Evolutionary conservation across 2,888 invertebrate species (phyloP), one percentile per base, ranked within the genome.

Genomic region (Sminthurinus aureus): DNA sequence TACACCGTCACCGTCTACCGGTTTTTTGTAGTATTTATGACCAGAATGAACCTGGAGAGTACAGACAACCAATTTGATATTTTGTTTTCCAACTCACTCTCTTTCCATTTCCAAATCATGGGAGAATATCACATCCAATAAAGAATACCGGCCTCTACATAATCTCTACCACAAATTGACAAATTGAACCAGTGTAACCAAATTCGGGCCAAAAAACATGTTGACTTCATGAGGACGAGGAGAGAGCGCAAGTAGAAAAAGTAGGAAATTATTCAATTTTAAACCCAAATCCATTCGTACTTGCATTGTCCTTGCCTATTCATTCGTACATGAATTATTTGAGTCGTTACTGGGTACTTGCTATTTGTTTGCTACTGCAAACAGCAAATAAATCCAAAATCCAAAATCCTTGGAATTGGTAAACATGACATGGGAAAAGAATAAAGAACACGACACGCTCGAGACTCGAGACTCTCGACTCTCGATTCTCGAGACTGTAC

Each of bases 1-100:
- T 67, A 82, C 78, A 24, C 78, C 66, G 66, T 78, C 78, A 78
- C 66, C 64, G 66, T 64, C 78, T 78, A 75, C 24, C 71, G 58
- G 58, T 18, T 71, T 24, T 15, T 71, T 24, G 24, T 15, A 71
- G 71, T 71, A 71, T 71, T 71, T 71, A 71, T 71, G 24, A 26
- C 71, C 1, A 38, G 67, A 1, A 0, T 69, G 2, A 24, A 13
- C 24, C 11, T 71, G 1, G 22, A 20, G 67, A 11, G 12, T 26
- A 71, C 24, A 71, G 9, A 71, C 24, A 71, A 4, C 13, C 71
- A 24, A 71, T 71, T 71, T 71, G 22, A 71, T 24, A 71, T 71
- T 71, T 71, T 71, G 11, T 13, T 71, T 22, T 24, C 13, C 24
- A 26, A 12, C 67, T 20, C 9, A 9, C 58, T 6, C 58, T 58